These are phyloP conservation scores for Alligator sinensis DNA, from an alignment of 2,113 vertebrate species.

Conservation along the genomic window DNA sequence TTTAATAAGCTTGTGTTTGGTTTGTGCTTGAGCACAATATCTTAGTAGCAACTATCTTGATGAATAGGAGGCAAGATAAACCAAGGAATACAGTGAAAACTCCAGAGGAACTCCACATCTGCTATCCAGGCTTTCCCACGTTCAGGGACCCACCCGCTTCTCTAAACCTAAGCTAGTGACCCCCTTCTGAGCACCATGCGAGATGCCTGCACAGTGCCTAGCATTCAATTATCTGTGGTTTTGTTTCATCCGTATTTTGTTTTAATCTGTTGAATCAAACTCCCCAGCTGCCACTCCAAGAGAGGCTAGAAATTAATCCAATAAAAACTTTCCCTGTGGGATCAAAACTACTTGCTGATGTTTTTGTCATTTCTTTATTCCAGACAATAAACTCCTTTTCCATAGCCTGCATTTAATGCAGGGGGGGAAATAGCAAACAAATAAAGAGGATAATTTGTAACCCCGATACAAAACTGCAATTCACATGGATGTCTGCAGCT, in stretches of 20 bases:
- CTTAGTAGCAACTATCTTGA: background rate
- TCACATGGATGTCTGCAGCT: background rate
- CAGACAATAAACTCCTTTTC: slow-evolving; percentile 32
- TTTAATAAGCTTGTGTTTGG: background rate
- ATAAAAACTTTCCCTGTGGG: slow-evolving; percentile 63
- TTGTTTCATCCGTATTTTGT: slow-evolving; percentile 65
- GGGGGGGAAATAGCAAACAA: background rate
- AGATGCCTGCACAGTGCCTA: background rate
- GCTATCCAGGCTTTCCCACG: background rate
- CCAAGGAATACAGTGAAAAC: background rate
- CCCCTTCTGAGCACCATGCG: background rate
- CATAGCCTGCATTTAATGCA: slow-evolving; percentile 17
- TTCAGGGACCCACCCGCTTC: background rate
- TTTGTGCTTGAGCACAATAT: background rate
- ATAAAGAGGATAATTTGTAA: slow-evolving; percentile 43
- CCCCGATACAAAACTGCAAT: background rate
- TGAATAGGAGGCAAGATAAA: background rate
- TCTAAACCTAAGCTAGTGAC: background rate
- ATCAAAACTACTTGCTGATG: background rate
- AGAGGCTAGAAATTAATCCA: slow-evolving; percentile 71
- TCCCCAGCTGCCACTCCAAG: slow-evolving; percentile 59
- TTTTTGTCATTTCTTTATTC: slow-evolving; percentile 9
- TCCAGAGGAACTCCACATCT: background rate
- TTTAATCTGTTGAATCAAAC: slow-evolving; percentile 70
- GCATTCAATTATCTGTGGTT: slow-evolving; percentile 57